phyloP scores from a whole-genome alignment of 2,797 vertebrate genomes.

The Varecia variegata region DNA sequence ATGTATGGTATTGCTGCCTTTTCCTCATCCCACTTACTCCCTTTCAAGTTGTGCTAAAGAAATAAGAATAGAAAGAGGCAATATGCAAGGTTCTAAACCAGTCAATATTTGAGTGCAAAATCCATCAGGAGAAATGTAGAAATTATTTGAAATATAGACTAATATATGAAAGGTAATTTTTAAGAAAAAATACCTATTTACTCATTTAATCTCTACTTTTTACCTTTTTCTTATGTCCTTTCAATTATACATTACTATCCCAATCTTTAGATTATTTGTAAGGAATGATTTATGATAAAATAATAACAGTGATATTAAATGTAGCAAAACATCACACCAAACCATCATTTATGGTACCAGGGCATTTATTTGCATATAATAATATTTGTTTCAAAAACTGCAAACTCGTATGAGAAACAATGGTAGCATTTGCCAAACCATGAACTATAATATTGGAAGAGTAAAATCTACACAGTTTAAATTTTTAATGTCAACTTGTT shows the following conservation, averaged over 20 bases:
- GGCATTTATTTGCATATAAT: neutral
- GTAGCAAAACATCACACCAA: neutral
- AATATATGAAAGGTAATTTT: neutral
- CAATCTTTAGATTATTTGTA: conserved; percentile 2
- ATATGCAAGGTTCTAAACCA: neutral
- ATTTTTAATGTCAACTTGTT: neutral
- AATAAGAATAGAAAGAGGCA: neutral
- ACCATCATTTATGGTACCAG: neutral
- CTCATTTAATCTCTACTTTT: neutral
- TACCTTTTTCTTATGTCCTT: neutral
- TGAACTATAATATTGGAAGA: neutral
- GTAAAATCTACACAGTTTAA: neutral
- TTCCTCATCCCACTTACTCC: neutral
- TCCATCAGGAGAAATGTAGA: neutral
- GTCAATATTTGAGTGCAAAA: neutral
- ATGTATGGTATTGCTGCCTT: accelerated
- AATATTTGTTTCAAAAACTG: neutral
- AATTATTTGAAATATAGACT: neutral
- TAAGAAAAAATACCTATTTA: neutral
- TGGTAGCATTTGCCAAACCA: neutral
- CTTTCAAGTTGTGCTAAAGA: neutral
- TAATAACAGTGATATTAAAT: neutral
- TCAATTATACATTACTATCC: neutral
- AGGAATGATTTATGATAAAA: neutral
- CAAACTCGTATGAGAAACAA: neutral